Evolutionary conservation across 2,113 vertebrate genomes (phyloP), one percentile per base, ranked within the genome.

Genomic region (Paratilapia polleni): DNA sequence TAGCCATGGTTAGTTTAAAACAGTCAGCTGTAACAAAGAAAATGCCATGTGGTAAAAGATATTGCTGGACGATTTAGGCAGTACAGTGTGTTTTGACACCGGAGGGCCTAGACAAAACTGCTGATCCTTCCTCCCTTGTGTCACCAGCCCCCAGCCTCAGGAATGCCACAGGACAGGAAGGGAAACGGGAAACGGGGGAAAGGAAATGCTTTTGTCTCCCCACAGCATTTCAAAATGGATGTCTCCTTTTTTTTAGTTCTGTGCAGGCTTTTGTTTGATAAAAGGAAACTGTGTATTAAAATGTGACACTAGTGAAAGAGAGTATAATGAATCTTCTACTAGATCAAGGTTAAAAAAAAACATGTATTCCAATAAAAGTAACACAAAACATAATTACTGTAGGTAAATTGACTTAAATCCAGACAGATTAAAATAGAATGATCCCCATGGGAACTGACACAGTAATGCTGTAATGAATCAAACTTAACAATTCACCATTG

Each of bases 161-260:
- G 92, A 93, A 94, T 92, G 90, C 89, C 63, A 83, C 75, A 80
- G 88, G 88, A 92, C 75, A 82, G 92, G 91, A 93, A 91, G 78
- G 81, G 91, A 89, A 90, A 89, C 91, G n/a, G n/a, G n/a, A n/a
- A n/a, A n/a, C n/a, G n/a, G n/a, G n/a, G n/a, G n/a, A n/a, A n/a
- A 94, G 94, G 95, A 94, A 94, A 95, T 93, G 80, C 78, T 89
- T 91, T 89, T 94, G 88, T 94, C 91, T 92, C 86, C 83, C 82
- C 61, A 10, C 78, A 89, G 88, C 74, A 63, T 41, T 93, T 88
- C 68, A 52, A 86, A 91, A 86, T 83, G 56, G 61, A 83, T 84
- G 57, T 78, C 73, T 89, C 66, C 43, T 83, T 66, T 81, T n/a
- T 89, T 77, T 83, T 62, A 82, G 74, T 85, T 86, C 81, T 82